Conservation (phyloP, 2,888 invertebrate species). For the Chelonus formosanus region DNA sequence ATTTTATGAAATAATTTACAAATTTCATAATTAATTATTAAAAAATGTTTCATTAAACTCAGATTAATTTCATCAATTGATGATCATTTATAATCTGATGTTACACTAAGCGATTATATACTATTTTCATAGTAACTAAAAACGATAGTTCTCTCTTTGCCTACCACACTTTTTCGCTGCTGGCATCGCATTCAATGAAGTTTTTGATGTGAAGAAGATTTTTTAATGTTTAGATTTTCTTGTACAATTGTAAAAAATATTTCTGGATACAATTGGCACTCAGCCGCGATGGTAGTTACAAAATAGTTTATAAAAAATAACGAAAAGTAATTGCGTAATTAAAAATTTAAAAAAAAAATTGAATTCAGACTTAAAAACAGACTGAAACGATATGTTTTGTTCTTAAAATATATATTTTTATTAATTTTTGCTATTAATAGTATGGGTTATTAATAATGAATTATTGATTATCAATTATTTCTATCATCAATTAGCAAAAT, state of each 20-base stretch:
- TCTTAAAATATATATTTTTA: too few relatives aligned
- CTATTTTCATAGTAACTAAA: conserved; percentile 40
- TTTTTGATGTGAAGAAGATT: conserved; percentile 10
- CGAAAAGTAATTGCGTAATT: conserved; percentile 33
- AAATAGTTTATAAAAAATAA: conserved; percentile 11
- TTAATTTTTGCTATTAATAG: too few relatives aligned
- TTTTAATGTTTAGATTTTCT: conserved; percentile 32
- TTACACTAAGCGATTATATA: neutral
- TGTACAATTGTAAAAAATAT: conserved; percentile 36
- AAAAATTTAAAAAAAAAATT: conserved; percentile 39
- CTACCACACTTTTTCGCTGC: conserved; percentile 32
- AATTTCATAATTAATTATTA: too few relatives aligned
- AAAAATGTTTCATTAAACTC: too few relatives aligned
- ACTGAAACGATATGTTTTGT: too few relatives aligned
- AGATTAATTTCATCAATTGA: too few relatives aligned
- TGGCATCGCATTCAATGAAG: conserved; percentile 12
- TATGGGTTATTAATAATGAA: too few relatives aligned
- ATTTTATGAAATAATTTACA: too few relatives aligned
- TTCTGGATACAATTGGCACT: conserved; percentile 32
- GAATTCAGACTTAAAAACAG: conserved; percentile 39
- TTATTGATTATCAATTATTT: too few relatives aligned
- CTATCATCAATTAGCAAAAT: too few relatives aligned
- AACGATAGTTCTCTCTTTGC: conserved; percentile 54
- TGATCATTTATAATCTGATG: neutral
- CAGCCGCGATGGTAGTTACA: conserved; percentile 22